phyloP scores from a whole-genome alignment of 2,113 vertebrate genomes.

The Falcunculus frontatus region DNA sequence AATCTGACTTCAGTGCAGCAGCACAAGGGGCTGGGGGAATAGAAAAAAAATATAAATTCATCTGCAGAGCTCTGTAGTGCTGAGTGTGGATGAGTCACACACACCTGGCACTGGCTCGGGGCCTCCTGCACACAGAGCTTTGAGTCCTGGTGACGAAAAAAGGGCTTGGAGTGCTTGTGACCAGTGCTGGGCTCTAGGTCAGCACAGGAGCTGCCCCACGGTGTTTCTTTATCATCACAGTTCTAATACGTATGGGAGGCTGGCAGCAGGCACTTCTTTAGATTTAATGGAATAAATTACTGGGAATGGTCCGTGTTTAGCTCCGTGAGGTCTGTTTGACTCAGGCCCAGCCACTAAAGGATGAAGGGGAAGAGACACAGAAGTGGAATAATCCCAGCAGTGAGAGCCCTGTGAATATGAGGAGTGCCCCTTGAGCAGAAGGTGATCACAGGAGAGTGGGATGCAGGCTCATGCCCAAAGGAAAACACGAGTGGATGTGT shows the following conservation, averaged over 20 bases:
- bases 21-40: slow-evolving; percentile 19
- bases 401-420: background rate
- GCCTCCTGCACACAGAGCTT: slow-evolving; percentile 7
- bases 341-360: background rate
- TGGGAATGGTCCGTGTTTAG: background rate
- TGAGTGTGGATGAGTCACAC: slow-evolving; percentile 61
- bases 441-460: background rate
- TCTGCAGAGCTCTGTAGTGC: slow-evolving; percentile 1
- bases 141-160: background rate
- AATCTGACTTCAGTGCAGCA: slow-evolving; percentile 67
- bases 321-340: background rate
- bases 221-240: background rate
- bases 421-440: background rate
- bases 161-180: background rate
- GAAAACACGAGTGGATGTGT: fast-evolving
- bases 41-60: slow-evolving; percentile 2
- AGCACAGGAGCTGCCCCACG: background rate
- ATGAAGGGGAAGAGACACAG: background rate
- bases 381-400: background rate
- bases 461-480: background rate
- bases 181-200: background rate
- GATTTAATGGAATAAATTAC: background rate
- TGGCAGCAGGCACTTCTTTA: background rate
- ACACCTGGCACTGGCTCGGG: slow-evolving; percentile 52
- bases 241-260: fast-evolving